phyloP scores from a whole-genome alignment of 2,888 invertebrate genomes.

The Blera fallax region DNA sequence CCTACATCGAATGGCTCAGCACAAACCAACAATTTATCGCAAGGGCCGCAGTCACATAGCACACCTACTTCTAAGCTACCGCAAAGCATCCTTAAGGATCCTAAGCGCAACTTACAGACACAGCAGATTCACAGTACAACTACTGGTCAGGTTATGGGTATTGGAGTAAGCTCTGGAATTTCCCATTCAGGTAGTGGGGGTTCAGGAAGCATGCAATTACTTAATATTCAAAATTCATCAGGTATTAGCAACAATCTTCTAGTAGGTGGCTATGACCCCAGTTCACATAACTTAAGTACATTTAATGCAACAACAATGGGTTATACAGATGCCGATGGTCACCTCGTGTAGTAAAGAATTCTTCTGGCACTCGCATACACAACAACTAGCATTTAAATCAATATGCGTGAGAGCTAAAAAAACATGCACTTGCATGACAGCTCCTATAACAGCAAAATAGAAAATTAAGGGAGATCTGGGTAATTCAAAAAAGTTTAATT shows the following conservation, averaged over 20 bases:
- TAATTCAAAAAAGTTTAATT: background rate
- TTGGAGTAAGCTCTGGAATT: conserved; percentile 48
- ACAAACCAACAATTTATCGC: conserved; percentile 73
- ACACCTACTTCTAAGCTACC: conserved; percentile 83
- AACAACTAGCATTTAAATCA: background rate
- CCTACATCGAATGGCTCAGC: conserved; percentile 78
- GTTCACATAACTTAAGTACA: conserved; percentile 79
- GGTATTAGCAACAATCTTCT: conserved; percentile 79
- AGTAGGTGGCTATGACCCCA: conserved; percentile 78
- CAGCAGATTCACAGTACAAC: conserved; percentile 76
- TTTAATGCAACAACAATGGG: conserved; percentile 80
- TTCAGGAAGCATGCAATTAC: conserved; percentile 83
- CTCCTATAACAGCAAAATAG: background rate
- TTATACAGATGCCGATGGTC: conserved; percentile 82
- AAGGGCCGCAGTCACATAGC: conserved; percentile 72
- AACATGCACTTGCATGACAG: background rate
- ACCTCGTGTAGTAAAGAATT: conserved; percentile 80
- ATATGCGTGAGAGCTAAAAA: background rate
- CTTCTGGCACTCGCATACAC: background rate
- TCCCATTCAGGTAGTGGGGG: conserved; percentile 78
- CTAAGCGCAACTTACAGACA: conserved; percentile 84
- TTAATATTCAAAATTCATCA: conserved; percentile 84
- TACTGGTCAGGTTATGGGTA: conserved; percentile 60
- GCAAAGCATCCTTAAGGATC: conserved; percentile 85
- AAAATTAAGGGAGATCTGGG: conserved; percentile 2